Conservation (phyloP, 2,888 invertebrate species). For the Acanthosepion esculentum region DNA sequence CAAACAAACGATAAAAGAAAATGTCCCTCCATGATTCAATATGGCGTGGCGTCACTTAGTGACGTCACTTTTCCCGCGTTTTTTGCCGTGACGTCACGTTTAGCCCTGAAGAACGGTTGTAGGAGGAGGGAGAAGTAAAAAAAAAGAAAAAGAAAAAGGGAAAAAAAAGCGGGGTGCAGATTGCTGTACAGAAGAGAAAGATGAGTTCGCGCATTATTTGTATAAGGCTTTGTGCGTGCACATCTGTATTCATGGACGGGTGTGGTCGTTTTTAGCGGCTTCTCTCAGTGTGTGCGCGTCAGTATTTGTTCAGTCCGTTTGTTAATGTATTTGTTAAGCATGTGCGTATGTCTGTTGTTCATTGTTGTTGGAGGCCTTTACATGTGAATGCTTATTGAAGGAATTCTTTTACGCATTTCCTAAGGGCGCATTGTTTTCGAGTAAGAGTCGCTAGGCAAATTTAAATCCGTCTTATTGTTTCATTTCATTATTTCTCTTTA, state of each 20-base stretch:
- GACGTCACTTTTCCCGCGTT: constrained; percentile 1
- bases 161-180: neutral
- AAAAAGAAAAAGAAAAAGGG: neutral
- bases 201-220: neutral
- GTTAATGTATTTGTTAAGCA: neutral
- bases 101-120: neutral
- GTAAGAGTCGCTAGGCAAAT: too few relatives aligned
- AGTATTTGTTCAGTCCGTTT: neutral
- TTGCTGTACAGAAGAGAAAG: neutral
- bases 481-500: too few relatives aligned
- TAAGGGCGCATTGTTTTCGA: too few relatives aligned
- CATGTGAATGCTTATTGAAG: neutral
- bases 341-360: neutral
- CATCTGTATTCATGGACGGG: neutral
- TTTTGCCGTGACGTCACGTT: neutral
- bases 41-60: constrained; percentile 1
- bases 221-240: neutral
- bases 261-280: neutral
- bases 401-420: too few relatives aligned
- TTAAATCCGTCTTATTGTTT: too few relatives aligned
- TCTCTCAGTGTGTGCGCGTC: too few relatives aligned
- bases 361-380: neutral
- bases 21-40: neutral
- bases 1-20: neutral
- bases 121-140: neutral